Evolutionary conservation across 2,797 vertebrate species (phyloP).

Genomic region (Eremophila alpestris): DNA sequence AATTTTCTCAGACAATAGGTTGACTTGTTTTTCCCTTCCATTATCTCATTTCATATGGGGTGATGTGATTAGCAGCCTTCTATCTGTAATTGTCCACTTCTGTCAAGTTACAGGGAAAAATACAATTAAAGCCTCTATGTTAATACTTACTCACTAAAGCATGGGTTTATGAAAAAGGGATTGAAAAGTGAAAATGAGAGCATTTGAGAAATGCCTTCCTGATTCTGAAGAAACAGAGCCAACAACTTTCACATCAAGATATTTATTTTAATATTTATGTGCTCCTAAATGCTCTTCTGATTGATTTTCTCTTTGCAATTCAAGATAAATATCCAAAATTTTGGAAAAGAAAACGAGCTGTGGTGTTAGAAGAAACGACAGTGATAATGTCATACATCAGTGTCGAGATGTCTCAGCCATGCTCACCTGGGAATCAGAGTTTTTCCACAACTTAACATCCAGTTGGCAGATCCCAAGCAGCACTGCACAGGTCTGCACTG

Average conservation of each 20-base stretch:
- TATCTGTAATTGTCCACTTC: neutral
- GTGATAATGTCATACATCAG: neutral
- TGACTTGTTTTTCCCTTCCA: neutral
- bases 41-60: neutral
- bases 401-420: neutral
- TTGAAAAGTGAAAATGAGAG: neutral
- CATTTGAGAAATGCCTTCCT: neutral
- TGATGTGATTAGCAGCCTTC: neutral
- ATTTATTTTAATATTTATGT: neutral
- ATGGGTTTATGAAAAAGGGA: neutral
- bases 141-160: neutral
- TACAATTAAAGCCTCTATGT: neutral
- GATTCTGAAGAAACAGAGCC: neutral
- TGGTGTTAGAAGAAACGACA: neutral
- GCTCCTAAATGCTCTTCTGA: neutral
- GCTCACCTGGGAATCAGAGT: neutral
- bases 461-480: neutral
- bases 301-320: neutral
- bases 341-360: neutral
- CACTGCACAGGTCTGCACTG: accelerated
- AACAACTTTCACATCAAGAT: neutral
- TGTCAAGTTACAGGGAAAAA: neutral
- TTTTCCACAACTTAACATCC: neutral
- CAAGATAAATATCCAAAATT: neutral
- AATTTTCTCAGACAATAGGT: neutral